phyloP scores from a whole-genome alignment of 2,797 vertebrate species.

The Tragopan temminckii region DNA sequence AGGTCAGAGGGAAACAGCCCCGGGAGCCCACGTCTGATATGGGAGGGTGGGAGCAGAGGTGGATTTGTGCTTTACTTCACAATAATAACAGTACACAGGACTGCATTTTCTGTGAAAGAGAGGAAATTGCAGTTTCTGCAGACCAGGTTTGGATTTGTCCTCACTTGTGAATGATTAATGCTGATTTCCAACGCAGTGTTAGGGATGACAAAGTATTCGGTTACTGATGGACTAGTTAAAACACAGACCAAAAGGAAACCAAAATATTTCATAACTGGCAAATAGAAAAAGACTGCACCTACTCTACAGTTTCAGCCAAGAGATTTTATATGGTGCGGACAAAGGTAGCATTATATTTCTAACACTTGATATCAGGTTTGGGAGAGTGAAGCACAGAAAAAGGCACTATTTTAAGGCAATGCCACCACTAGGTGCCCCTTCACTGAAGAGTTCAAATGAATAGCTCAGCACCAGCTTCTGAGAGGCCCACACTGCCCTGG shows the following conservation, averaged over 20 bases:
- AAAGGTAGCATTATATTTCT: neutral
- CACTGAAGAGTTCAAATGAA: neutral
- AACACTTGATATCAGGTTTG: neutral
- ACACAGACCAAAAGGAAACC: neutral
- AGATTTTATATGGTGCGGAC: neutral
- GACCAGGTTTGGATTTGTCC: fast-evolving
- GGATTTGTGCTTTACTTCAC: neutral
- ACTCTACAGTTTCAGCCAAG: neutral
- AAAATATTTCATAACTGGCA: neutral
- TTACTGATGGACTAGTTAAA: neutral
- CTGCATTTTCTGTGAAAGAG: neutral
- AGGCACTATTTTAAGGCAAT: neutral
- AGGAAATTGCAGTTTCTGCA: neutral
- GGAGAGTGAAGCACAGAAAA: neutral
- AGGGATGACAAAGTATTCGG: neutral
- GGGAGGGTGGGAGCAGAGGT: neutral
- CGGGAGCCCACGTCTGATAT: neutral
- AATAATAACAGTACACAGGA: neutral
- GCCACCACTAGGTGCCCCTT: neutral
- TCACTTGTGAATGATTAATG: neutral
- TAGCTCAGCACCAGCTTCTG: neutral
- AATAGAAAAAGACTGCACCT: neutral
- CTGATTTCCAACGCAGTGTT: neutral
- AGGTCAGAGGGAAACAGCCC: neutral
- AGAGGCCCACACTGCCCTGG: neutral